Conservation (phyloP, 1,140 invertebrate genomes). For the Cecropterus lyciades region DNA sequence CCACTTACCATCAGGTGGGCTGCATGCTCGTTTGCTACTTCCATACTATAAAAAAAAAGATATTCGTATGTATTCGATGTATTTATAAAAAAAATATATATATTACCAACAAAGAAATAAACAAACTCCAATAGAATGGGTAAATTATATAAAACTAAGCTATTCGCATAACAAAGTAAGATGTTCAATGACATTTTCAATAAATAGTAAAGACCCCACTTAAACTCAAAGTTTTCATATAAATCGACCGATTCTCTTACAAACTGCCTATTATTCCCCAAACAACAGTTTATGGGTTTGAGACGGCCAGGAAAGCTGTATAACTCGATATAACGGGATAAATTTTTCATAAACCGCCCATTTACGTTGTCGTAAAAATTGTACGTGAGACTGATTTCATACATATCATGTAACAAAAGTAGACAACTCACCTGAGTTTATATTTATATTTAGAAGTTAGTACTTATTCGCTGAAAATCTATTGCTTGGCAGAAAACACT, state of each 20-base stretch:
- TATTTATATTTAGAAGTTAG: too few relatives aligned
- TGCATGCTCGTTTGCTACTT: too few relatives aligned
- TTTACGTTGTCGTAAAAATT: constrained; percentile 42
- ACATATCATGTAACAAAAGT: constrained; percentile 12
- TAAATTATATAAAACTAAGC: too few relatives aligned
- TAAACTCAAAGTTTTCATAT: constrained; percentile 34
- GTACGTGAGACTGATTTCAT: constrained; percentile 38
- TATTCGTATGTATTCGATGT: too few relatives aligned
- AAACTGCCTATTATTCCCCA: constrained; percentile 43
- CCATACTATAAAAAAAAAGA: too few relatives aligned
- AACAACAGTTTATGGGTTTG: constrained; percentile 49
- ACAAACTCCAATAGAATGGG: too few relatives aligned
- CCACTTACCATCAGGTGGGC: too few relatives aligned
- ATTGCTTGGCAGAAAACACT: too few relatives aligned
- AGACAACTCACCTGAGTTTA: constrained; percentile 4
- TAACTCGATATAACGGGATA: constrained; percentile 45
- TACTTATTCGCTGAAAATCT: too few relatives aligned
- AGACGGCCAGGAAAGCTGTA: constrained; percentile 44
- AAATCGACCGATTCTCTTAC: constrained; percentile 28
- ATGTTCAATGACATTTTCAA: constrained; percentile 10
- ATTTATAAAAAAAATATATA: too few relatives aligned
- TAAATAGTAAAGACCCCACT: constrained; percentile 25
- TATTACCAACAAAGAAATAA: too few relatives aligned
- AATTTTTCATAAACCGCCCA: constrained; percentile 48
- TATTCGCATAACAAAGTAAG: not conserved